Evolutionary conservation across 2,113 vertebrate genomes (phyloP).

Genomic region (Leiothrix lutea): DNA sequence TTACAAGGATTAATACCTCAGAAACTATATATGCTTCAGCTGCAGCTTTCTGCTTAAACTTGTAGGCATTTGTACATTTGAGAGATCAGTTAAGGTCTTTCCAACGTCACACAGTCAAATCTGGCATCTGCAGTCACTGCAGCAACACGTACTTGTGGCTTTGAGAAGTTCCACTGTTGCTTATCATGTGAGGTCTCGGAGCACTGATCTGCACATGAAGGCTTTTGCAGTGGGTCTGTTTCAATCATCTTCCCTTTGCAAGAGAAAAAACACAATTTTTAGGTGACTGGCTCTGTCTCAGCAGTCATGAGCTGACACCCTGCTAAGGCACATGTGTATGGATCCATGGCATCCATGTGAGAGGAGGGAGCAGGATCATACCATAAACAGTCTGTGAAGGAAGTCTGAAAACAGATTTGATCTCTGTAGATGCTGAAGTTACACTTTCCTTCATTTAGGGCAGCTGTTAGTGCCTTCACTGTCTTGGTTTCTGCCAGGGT

Average conservation of each 20-base stretch:
- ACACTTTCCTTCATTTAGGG: not conserved
- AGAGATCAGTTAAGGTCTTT: not conserved
- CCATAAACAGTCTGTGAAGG: not conserved
- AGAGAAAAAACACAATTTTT: not conserved
- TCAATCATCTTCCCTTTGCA: not conserved
- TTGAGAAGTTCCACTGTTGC: not conserved
- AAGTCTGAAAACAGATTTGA: not conserved
- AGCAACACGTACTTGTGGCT: not conserved
- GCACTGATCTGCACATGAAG: not conserved
- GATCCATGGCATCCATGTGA: not conserved
- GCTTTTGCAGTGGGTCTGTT: not conserved
- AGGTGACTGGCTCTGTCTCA: not conserved
- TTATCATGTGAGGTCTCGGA: not conserved
- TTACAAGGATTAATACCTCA: not conserved
- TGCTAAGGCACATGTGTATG: not conserved
- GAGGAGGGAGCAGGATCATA: not conserved
- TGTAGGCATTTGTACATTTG: not conserved
- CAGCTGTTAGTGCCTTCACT: not conserved
- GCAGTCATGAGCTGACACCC: not conserved
- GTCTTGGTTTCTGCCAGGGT: not conserved
- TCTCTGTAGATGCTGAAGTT: not conserved
- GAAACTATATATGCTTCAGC: not conserved
- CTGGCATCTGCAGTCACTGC: not conserved
- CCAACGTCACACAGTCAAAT: not conserved
- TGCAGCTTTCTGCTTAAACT: not conserved